Evolutionary conservation across 2,888 invertebrate species (phyloP).

Genomic region (Agriopis marginaria): DNA sequence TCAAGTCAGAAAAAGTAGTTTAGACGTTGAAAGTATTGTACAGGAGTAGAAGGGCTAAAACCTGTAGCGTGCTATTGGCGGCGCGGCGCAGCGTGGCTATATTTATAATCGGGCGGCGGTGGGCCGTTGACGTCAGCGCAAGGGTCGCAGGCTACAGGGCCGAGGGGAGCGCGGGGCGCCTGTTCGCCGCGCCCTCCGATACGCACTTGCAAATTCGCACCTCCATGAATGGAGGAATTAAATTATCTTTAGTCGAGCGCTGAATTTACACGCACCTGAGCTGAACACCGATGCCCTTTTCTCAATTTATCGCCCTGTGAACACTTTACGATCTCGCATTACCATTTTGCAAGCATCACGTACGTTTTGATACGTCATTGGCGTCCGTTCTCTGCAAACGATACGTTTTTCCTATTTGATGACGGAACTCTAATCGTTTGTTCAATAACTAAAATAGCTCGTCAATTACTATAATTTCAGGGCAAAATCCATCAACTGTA

Average conservation of each 20-base stretch:
- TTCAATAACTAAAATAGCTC: not conserved
- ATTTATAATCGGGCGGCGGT: conserved; percentile 82
- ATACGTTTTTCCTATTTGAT: conserved; percentile 7
- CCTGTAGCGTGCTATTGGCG: conserved; percentile 80
- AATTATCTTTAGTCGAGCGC: conserved; percentile 72
- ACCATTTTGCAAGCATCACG: conserved; percentile 35
- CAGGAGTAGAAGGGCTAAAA: conserved; percentile 68
- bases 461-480: not conserved
- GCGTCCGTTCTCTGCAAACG: conserved; percentile 14
- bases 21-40: conserved; percentile 45
- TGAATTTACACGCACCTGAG: conserved; percentile 71
- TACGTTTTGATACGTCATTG: conserved; percentile 14
- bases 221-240: conserved; percentile 83
- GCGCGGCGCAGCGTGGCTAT: conserved; percentile 52
- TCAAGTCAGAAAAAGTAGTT: conserved; percentile 29
- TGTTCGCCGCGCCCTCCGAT: conserved; percentile 73
- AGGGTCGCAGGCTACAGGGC: conserved; percentile 56
- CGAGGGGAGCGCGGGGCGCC: conserved; percentile 42
- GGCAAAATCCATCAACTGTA: not conserved
- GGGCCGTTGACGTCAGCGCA: conserved; percentile 81
- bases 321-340: conserved; percentile 37
- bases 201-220: conserved; percentile 85
- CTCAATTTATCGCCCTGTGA: conserved; percentile 48
- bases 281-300: conserved; percentile 61
- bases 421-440: conserved; percentile 1